phyloP scores from a whole-genome alignment of 2,113 vertebrate genomes.

The Strix aluco region DNA sequence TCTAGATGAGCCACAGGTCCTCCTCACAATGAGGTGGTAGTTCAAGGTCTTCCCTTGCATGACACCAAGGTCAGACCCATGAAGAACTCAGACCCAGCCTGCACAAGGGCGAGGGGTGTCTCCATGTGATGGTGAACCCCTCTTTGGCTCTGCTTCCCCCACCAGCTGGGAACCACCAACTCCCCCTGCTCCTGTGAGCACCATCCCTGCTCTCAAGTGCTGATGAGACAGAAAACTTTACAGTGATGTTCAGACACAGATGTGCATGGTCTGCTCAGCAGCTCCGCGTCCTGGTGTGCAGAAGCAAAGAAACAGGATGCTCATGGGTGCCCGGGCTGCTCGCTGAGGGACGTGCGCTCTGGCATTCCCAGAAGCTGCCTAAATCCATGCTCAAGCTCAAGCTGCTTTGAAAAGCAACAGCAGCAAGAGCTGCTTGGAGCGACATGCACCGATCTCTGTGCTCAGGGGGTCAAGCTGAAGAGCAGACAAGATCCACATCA shows the following conservation, averaged over 20 bases:
- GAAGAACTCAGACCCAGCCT: background rate
- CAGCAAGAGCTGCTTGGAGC: background rate
- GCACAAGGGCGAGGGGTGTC: background rate
- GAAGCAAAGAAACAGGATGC: background rate
- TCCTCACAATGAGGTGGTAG: background rate
- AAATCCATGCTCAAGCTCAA: background rate
- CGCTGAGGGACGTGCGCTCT: accelerated
- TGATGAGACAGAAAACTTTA: background rate
- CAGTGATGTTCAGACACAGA: background rate
- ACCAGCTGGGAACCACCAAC: background rate
- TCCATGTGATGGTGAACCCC: background rate
- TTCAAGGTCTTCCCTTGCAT: background rate
- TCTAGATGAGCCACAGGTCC: background rate
- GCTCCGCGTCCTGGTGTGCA: background rate
- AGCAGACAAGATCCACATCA: background rate
- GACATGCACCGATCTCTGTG: accelerated
- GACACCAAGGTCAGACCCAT: background rate
- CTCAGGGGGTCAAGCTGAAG: background rate
- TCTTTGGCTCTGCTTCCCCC: background rate
- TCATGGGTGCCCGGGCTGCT: background rate
- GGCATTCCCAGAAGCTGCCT: background rate
- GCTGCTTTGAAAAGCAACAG: background rate
- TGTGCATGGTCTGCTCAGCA: background rate
- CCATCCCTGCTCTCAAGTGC: background rate
- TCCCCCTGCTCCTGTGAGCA: background rate